These are phyloP conservation scores for Anarsia innoxiella DNA, from an alignment of 2,888 invertebrate genomes.

Conservation along the genomic window DNA sequence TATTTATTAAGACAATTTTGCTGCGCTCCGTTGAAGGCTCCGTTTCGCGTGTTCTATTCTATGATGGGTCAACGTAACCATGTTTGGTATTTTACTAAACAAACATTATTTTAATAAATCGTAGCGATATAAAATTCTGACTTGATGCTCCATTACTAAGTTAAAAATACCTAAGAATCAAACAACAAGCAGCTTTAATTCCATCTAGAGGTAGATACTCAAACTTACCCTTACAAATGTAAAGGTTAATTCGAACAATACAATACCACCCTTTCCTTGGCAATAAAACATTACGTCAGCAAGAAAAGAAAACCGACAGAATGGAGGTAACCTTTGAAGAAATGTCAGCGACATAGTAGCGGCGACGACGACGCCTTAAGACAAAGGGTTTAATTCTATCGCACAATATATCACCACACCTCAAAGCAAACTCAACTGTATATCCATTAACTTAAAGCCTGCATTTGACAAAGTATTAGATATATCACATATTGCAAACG, in stretches of 20 bases:
- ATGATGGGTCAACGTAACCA: constrained; percentile 10
- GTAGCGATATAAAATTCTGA: constrained; percentile 1
- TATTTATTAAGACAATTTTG: constrained; percentile 41
- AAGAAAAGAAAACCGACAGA: constrained; percentile 61
- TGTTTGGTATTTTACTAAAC: constrained; percentile 11
- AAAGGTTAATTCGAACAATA: constrained; percentile 58
- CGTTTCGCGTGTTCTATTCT: constrained; percentile 8
- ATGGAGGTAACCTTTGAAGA: constrained; percentile 66
- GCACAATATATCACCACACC: constrained; percentile 27
- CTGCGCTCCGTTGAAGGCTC: constrained; percentile 12
- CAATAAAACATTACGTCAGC: constrained; percentile 56
- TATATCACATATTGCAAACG: constrained; percentile 43
- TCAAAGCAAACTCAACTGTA: constrained; percentile 44
- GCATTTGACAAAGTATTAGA: constrained; percentile 25
- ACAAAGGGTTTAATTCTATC: constrained; percentile 68
- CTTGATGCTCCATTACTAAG: no score
- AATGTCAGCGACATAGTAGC: constrained; percentile 65
- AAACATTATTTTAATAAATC: constrained; percentile 9
- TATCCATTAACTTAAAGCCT: constrained; percentile 30
- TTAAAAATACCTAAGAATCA: not conserved
- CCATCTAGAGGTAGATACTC: no score
- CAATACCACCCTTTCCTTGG: constrained; percentile 61
- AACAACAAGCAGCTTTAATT: no score
- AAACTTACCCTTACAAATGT: constrained; percentile 32
- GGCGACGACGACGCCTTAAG: constrained; percentile 61